Conservation (phyloP, 2,797 vertebrate genomes). For the Vireo griseus region DNA sequence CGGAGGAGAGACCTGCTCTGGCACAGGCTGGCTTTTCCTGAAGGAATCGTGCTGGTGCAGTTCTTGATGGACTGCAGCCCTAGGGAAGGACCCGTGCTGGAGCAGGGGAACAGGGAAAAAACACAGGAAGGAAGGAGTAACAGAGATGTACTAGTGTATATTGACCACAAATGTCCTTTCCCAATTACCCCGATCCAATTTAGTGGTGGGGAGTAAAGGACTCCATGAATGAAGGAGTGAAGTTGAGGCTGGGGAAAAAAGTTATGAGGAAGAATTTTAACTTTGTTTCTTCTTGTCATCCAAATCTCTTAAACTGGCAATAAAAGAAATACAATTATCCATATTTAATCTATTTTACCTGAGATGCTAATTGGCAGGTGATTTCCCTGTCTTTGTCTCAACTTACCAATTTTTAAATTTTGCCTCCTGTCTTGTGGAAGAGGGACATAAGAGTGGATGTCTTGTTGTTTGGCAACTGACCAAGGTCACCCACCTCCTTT, state of each 20-base stretch:
- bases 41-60: neutral
- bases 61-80: neutral
- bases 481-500: neutral
- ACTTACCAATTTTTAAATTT: neutral
- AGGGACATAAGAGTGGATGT: neutral
- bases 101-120: neutral
- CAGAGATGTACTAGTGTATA: neutral
- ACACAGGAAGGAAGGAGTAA: neutral
- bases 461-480: neutral
- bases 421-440: neutral
- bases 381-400: neutral
- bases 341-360: neutral
- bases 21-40: neutral
- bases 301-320: neutral
- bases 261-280: neutral
- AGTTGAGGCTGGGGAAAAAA: neutral
- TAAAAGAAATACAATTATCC: neutral
- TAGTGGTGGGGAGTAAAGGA: neutral
- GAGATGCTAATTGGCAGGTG: neutral
- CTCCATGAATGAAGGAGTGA: neutral
- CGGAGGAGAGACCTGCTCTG: neutral
- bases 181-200: accelerated
- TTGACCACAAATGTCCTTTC: neutral
- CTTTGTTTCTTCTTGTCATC: neutral
- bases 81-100: neutral